phyloP scores from a whole-genome alignment of 2,888 invertebrate genomes.

The Clivina fossor region DNA sequence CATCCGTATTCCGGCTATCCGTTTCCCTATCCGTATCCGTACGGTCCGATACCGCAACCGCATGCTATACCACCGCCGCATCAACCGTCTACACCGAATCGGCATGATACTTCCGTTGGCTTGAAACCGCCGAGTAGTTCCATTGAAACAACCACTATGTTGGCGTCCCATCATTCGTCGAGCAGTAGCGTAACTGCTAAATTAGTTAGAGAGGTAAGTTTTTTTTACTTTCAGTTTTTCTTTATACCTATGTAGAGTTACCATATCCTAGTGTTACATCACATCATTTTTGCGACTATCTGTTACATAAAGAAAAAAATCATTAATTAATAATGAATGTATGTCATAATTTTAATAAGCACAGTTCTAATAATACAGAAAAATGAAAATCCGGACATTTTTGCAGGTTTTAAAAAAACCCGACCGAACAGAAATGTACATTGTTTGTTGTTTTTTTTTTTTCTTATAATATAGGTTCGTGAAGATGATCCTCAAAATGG shows the following conservation, averaged over 20 bases:
- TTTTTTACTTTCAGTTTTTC: too few species aligned
- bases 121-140: conserved; percentile 42
- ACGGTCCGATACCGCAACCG: conserved; percentile 72
- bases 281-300: too few species aligned
- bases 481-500: conserved; percentile 49
- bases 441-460: not conserved
- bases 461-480: conserved; percentile 52
- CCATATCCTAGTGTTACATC: too few species aligned
- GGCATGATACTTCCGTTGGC: conserved; percentile 39
- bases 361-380: too few species aligned
- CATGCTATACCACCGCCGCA: conserved; percentile 72
- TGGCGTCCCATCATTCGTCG: conserved; percentile 69
- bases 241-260: too few species aligned
- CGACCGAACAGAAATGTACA: too few species aligned
- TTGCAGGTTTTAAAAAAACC: too few species aligned
- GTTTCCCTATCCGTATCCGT: conserved; percentile 71
- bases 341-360: too few species aligned
- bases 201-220: conserved; percentile 59
- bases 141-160: conserved; percentile 69
- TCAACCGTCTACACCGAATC: conserved; percentile 49
- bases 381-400: too few species aligned
- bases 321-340: too few species aligned
- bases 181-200: conserved; percentile 72
- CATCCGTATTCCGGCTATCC: conserved; percentile 72
- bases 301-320: too few species aligned